A percentile compares a stretch with the other conserved stretches of the same genome.
Evolutionary conservation across 2,113 vertebrate species (phyloP).

Genomic region (Rhombomys opimus): DNA sequence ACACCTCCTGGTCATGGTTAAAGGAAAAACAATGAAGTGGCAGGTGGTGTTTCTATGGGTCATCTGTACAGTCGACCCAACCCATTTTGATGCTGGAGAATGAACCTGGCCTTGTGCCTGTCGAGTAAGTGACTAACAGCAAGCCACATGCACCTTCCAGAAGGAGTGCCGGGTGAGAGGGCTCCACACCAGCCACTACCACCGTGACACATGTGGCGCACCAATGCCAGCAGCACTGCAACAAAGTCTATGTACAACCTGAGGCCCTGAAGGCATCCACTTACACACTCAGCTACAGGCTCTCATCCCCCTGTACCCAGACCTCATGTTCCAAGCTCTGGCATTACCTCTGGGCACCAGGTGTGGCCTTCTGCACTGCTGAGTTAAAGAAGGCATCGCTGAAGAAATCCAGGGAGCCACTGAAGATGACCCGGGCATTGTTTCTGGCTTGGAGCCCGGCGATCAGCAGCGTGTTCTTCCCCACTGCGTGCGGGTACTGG

Average conservation of each 20-base stretch:
- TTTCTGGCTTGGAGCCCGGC: slow-evolving; percentile 98
- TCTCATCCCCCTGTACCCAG: background rate
- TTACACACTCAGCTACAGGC: background rate
- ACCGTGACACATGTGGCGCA: accelerated
- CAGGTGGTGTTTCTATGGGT: background rate
- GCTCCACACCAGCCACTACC: background rate
- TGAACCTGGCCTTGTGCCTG: background rate
- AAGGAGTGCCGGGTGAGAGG: background rate
- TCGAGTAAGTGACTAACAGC: background rate
- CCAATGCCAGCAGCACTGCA: background rate
- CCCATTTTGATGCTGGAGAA: background rate
- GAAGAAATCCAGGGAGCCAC: slow-evolving; percentile 97
- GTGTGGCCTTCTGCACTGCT: slow-evolving; percentile 93
- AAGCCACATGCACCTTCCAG: background rate
- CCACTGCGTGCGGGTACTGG: slow-evolving; percentile 97
- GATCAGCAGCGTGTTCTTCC: slow-evolving; percentile 97
- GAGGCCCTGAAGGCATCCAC: background rate
- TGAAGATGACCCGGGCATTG: slow-evolving; percentile 97
- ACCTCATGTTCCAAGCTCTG: accelerated
- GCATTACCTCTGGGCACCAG: slow-evolving; percentile 91
- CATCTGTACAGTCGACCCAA: background rate
- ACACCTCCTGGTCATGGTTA: too few relatives aligned
- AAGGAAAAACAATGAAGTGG: background rate
- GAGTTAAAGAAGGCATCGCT: slow-evolving; percentile 98
- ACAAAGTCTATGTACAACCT: background rate